These are phyloP conservation scores for Myotis daubentonii DNA, from an alignment of 2,797 vertebrate species.

Conservation along the genomic window DNA sequence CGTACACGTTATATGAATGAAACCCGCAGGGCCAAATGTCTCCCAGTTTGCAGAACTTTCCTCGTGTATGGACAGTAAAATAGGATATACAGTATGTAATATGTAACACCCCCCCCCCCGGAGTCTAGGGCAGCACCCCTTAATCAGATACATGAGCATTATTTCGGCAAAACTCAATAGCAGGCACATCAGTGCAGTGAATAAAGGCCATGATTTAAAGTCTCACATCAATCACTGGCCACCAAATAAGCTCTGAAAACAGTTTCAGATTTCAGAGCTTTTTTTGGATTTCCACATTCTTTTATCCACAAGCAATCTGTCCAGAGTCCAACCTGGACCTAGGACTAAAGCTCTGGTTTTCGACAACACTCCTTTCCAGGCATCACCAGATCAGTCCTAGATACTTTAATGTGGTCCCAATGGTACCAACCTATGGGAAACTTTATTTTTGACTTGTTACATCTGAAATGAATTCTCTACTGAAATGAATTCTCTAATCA, in stretches of 20 bases:
- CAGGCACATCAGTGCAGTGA: neutral
- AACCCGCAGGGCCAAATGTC: neutral
- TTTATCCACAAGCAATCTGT: neutral
- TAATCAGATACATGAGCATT: neutral
- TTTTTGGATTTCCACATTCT: neutral
- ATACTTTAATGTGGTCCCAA: neutral
- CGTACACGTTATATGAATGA: neutral
- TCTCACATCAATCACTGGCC: neutral
- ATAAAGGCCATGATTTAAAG: neutral
- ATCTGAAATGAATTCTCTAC: neutral
- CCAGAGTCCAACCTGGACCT: neutral
- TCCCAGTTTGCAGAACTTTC: neutral
- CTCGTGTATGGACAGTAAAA: neutral
- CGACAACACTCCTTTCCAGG: neutral
- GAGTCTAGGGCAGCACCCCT: neutral
- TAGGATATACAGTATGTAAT: too few relatives aligned
- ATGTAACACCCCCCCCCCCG: neutral
- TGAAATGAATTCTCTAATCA: neutral
- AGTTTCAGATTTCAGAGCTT: neutral
- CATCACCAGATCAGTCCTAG: neutral
- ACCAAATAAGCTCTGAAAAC: neutral
- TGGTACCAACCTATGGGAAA: neutral
- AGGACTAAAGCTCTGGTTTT: neutral
- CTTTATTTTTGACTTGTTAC: neutral
- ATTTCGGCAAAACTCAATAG: neutral